phyloP scores from a whole-genome alignment of 2,797 vertebrate genomes.

The Arnoldichthys spilopterus region DNA sequence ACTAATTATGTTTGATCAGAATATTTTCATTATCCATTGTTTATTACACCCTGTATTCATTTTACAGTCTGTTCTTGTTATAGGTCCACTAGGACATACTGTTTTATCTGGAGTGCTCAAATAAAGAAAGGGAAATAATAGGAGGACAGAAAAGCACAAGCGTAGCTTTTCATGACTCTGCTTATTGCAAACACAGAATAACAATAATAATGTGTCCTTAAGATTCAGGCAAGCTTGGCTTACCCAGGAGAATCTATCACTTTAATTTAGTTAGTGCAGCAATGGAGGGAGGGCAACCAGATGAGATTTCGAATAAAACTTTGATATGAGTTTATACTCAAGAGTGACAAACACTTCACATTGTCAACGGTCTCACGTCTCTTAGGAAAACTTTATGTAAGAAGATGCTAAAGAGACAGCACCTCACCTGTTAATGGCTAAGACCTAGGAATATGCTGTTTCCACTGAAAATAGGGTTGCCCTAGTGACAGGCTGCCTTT shows the following conservation, averaged over 20 bases:
- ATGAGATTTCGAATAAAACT: constrained; percentile 56
- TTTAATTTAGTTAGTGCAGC: constrained; percentile 40
- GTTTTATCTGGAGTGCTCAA: background rate
- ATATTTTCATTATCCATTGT: constrained; percentile 34
- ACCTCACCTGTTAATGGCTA: background rate
- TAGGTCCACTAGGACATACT: constrained; percentile 8
- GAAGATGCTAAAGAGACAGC: constrained; percentile 24
- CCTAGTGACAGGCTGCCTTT: constrained; percentile 40
- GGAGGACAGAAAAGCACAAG: background rate
- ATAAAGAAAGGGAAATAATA: constrained; percentile 9
- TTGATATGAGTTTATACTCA: constrained; percentile 53
- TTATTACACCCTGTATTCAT: constrained; percentile 35
- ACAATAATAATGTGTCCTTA: constrained; percentile 32
- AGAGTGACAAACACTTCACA: constrained; percentile 31
- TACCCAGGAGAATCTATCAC: constrained; percentile 33
- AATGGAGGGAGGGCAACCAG: constrained; percentile 32
- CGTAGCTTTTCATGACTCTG: background rate
- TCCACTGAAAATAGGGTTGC: constrained; percentile 29
- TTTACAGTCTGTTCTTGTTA: constrained; percentile 14
- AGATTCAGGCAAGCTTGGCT: constrained; percentile 24
- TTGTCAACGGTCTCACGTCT: constrained; percentile 34
- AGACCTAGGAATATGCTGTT: background rate
- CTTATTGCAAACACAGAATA: constrained; percentile 20
- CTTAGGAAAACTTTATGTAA: constrained; percentile 43
- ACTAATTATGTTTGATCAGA: constrained; percentile 29